Conservation (phyloP, 2,797 vertebrate genomes). For the Coendou prehensilis region DNA sequence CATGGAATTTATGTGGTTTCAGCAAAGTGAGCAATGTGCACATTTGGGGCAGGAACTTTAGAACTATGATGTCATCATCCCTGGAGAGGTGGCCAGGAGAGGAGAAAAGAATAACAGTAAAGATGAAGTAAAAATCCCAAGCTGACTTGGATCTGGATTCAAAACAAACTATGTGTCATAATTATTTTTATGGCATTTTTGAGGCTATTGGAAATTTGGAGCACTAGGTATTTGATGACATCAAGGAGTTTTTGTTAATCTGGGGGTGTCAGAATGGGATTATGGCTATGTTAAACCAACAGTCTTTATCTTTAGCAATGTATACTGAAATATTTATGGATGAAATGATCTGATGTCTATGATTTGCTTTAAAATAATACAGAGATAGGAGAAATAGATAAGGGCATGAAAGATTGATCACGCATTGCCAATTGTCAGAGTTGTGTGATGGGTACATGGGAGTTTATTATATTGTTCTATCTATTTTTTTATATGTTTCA, state of each 20-base stretch:
- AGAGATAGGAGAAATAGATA: constrained; percentile 42
- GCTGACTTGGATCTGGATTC: constrained; percentile 51
- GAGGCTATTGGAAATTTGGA: constrained; percentile 29
- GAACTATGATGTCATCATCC: constrained; percentile 78
- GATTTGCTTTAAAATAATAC: constrained; percentile 67
- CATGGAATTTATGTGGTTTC: constrained; percentile 81
- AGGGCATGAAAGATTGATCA: constrained; percentile 47
- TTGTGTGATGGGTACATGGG: not conserved
- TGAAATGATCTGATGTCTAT: constrained; percentile 18
- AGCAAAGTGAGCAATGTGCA: constrained; percentile 74
- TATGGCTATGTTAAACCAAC: constrained; percentile 19
- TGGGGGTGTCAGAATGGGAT: not conserved
- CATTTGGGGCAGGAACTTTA: constrained; percentile 80
- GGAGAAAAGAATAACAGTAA: constrained; percentile 63
- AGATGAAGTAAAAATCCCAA: constrained; percentile 55
- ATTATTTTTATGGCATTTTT: constrained; percentile 55
- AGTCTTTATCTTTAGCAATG: constrained; percentile 54
- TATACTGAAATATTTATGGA: constrained; percentile 59
- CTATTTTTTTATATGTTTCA: constrained; percentile 48
- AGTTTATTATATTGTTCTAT: constrained; percentile 31
- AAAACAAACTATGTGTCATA: constrained; percentile 48
- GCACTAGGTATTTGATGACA: not conserved
- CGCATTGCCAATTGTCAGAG: constrained; percentile 27
- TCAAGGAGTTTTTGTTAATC: constrained; percentile 51
- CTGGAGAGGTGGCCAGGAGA: constrained; percentile 70